Evolutionary conservation across 2,113 vertebrate species (phyloP).

Genomic region (Sciurus niger): DNA sequence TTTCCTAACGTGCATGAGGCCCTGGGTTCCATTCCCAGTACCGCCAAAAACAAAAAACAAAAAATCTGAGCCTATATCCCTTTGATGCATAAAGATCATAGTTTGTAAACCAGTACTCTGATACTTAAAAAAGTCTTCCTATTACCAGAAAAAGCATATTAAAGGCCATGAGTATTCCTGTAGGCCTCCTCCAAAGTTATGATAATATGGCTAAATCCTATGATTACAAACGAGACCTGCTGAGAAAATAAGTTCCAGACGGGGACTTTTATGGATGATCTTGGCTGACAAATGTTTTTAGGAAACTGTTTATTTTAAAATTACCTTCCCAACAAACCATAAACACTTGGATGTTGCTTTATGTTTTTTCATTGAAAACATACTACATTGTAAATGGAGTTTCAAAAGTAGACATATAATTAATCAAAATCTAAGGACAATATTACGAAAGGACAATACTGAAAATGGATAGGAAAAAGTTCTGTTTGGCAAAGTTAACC

Average conservation of each 20-base stretch:
- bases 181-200: slow-evolving; percentile 62
- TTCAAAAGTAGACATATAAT: slow-evolving; percentile 77
- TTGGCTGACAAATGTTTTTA: slow-evolving; percentile 80
- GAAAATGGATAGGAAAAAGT: slow-evolving; percentile 67
- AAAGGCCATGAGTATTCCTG: slow-evolving; percentile 41
- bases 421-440: slow-evolving; percentile 76
- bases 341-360: slow-evolving; percentile 74
- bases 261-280: slow-evolving; percentile 79
- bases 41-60: neutral
- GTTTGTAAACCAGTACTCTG: slow-evolving; percentile 71
- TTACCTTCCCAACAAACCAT: slow-evolving; percentile 80
- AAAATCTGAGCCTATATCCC: slow-evolving; percentile 61
- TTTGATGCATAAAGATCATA: slow-evolving; percentile 72
- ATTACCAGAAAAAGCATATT: slow-evolving; percentile 54
- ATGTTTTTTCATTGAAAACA: slow-evolving; percentile 80
- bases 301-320: slow-evolving; percentile 85
- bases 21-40: neutral
- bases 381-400: slow-evolving; percentile 78
- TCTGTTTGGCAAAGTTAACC: slow-evolving; percentile 69
- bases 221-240: slow-evolving; percentile 68
- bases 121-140: slow-evolving; percentile 62
- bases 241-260: slow-evolving; percentile 72
- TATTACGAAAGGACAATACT: slow-evolving; percentile 66
- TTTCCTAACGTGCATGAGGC: neutral
- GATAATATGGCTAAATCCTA: slow-evolving; percentile 79